Base-by-base conservation (phyloP, 2,888 invertebrate species). In the Lycaena phlaeas region DNA sequence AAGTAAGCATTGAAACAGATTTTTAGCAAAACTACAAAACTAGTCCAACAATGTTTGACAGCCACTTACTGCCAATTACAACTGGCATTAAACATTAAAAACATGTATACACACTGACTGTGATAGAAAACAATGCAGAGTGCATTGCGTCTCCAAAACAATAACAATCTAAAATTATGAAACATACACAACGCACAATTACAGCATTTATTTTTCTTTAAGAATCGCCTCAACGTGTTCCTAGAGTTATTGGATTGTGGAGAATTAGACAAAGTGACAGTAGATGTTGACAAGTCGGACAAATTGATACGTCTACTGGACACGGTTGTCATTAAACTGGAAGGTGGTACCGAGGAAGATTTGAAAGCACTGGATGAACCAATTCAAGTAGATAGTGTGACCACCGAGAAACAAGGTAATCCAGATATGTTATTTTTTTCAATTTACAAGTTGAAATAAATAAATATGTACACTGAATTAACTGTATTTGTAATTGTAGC, bases 291-390 rank as follows among this genome's bases (percentile, higher is more conserved):
- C 41, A 93, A 95, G 68, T 88, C 91, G 0, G 93, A 92, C 40
- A 89, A 91, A 42, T 79, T 99, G 38, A 88, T 98, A 36, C 91
- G 93, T 52, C 84, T 99, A 6, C 87, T 99, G 43, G 99, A 99
- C 71, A 94, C 97, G 41, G 97, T 96, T 28, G 98, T 99, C 4
- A 96, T 99, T 48, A 94, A 96, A 69, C 85, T 99, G 29, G 98
- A 99, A 78, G 98, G 97, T 12, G 95, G 95, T 1, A 90, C 90
- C 0, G 94, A 95, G 31, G 93, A 94, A 57, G 98, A 98, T 75
- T 77, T 97, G 11, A 92, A 92, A 54, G 87, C 92, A 15, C 85
- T 98, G n/a, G 95, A 97, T 56, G 87, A 90, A 54, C 89, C 90
- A 9, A 51, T 60, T 17, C 57, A 59, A 6, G 59, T 56, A 17